Evolutionary conservation across 2,797 vertebrate genomes (phyloP).

Genomic region (Ispidina lecontei): DNA sequence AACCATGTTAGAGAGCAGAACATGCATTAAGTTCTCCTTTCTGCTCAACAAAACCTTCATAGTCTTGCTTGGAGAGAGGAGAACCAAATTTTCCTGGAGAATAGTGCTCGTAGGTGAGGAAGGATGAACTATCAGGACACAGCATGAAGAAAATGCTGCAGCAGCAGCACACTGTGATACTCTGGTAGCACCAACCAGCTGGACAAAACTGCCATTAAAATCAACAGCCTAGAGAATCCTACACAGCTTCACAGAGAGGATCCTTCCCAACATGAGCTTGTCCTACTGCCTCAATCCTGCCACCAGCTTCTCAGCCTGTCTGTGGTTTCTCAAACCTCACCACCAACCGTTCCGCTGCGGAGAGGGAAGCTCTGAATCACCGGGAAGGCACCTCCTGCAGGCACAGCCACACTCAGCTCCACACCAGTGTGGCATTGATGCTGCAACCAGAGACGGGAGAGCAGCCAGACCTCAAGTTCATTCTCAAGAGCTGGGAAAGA

Average conservation of each 20-base stretch:
- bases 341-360: not conserved
- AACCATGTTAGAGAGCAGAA: not conserved
- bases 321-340: not conserved
- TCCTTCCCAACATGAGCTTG: not conserved
- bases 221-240: not conserved
- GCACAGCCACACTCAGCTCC: not conserved
- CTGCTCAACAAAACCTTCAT: not conserved
- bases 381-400: not conserved
- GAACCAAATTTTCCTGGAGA: not conserved
- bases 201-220: not conserved
- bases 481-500: not conserved
- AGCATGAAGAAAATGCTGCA: not conserved
- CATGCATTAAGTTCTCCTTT: not conserved
- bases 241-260: not conserved
- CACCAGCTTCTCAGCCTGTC: not conserved
- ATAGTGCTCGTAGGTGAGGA: not conserved
- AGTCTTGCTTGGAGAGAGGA: not conserved
- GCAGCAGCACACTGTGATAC: not conserved
- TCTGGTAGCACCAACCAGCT: not conserved
- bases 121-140: not conserved
- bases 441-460: not conserved
- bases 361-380: not conserved
- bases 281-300: not conserved
- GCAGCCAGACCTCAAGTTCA: not conserved
- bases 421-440: accelerated